Base-by-base conservation (phyloP, 2,888 invertebrate species). In the Didymodactylos carnosus region DNA sequence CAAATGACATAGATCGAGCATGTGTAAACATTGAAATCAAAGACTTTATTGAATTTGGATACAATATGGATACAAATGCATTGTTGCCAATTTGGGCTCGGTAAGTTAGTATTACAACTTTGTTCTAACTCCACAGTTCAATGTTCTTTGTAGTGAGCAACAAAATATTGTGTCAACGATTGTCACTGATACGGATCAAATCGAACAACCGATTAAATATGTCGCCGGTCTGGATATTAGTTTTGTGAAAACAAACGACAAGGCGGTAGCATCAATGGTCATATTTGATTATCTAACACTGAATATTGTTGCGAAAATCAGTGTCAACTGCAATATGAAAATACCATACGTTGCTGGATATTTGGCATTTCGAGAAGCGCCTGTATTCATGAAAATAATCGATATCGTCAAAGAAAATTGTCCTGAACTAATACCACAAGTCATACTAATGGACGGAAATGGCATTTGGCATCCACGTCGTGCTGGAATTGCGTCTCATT, bases 361-460 rank as follows among this genome's bases (percentile, higher is more conserved):
- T 76, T 79, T 85, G 72, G 84, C 84, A 6, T 85, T 84, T 76
- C 78, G 85, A 19, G 85, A 85, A 78, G 82, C 80, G 0, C 79
- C 79, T 6, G 80, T 81, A 35, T 77, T 83, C 5, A 78, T 81
- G 14, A 77, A 79, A 5, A 5, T 62, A 35, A 62, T 62, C 11
- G 53, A 62, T 62, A 77, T 77, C 16, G 76, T 84, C 27, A 77
- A 79, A 53, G 39, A 76, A 39, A 75, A 73, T 2, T 74, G 79
- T 8, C 82, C 83, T 23, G 76, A 82, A 6, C 78, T 81, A 19
- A 73, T 78, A 62, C 84, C 84, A 14, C 76, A 79, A 80, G 80
- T 84, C 4, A 77, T 85, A 5, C 77, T 85, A 74, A 81, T 84
- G 53, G 85, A 85, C 79, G 85, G 85, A 6, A 85, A 85, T 79